Base-by-base conservation (phyloP, 30 jellyfish, hydroid and myxozoan species). In the Phacellophora camtschatica region DNA sequence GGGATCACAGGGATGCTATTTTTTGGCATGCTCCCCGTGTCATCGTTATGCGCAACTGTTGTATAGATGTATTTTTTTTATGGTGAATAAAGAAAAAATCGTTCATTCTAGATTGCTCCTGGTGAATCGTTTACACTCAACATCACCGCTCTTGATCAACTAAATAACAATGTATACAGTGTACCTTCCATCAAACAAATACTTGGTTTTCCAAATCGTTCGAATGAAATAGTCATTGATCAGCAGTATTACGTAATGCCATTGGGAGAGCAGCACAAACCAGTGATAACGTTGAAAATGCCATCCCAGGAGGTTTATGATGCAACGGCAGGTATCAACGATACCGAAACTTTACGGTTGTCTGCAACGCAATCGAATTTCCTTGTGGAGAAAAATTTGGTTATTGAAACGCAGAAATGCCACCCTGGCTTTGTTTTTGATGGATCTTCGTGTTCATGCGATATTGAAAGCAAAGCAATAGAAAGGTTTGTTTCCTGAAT, bases 291-390 rank as follows among this genome's bases (percentile, higher is more conserved):
- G 1, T 4, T 82, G 39, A 66, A 67, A 69, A 31, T 67, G 46
- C 81, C 86, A 10, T 45, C 72, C 12, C 9, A 12, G 18, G 41
- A 55, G 15, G 7, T 54, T 8, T 82, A 82, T 48, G 16, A 35
- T 25, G 16, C 35, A 11, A 71, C 82, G 20, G 77, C 94, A 15
- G 74, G 80, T 15, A 62, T 45, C 2, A 23, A 80, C 22, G 80
- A 70, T 37, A 56, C 57, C 3, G 85, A 82, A n/a, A n/a, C 31
- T 25, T 41, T 82, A 19, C 86, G 82, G 12, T 29, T 82, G 16
- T 64, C 80, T 43, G 94, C 82, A 4, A 82, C 94, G 22, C 77
- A 71, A 39, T 82, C 94, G 12, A 62, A 67, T 27, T 82, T 82
- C 23, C 64, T 56, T 6, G 77, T 69, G 39, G 82, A 67, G 49